These are phyloP conservation scores for Sebastes miniatus DNA, from an alignment of 2,797 vertebrate species.

Conservation along the genomic window DNA sequence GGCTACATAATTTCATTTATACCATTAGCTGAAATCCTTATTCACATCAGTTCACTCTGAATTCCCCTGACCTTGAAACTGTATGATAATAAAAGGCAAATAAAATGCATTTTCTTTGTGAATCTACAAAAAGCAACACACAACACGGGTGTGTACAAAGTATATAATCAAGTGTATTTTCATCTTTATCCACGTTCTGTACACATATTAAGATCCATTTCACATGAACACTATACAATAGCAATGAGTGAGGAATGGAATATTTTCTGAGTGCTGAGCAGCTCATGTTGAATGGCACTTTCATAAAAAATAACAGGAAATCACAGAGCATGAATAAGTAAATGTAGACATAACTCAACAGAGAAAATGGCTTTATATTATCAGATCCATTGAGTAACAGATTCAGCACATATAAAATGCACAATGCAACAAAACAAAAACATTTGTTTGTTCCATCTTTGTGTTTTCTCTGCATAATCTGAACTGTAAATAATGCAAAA, in stretches of 20 bases:
- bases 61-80: not conserved
- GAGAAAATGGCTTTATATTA: conserved; percentile 78
- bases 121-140: conserved; percentile 71
- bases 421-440: conserved; percentile 73
- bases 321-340: conserved; percentile 77
- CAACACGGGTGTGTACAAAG: conserved; percentile 83
- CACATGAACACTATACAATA: conserved; percentile 90
- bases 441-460: conserved; percentile 61
- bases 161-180: conserved; percentile 91
- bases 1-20: not conserved
- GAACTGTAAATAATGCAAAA: conserved; percentile 65
- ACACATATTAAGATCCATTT: conserved; percentile 88
- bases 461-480: conserved; percentile 70
- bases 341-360: conserved; percentile 75
- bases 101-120: conserved; percentile 1
- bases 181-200: conserved; percentile 87
- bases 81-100: not conserved
- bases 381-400: conserved; percentile 74
- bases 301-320: conserved; percentile 78
- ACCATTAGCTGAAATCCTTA: not conserved
- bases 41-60: not conserved
- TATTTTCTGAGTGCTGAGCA: conserved; percentile 80
- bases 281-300: conserved; percentile 84
- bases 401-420: conserved; percentile 79
- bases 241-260: conserved; percentile 87